phyloP scores from a whole-genome alignment of 1,140 invertebrate genomes.

The Adelges cooleyi region DNA sequence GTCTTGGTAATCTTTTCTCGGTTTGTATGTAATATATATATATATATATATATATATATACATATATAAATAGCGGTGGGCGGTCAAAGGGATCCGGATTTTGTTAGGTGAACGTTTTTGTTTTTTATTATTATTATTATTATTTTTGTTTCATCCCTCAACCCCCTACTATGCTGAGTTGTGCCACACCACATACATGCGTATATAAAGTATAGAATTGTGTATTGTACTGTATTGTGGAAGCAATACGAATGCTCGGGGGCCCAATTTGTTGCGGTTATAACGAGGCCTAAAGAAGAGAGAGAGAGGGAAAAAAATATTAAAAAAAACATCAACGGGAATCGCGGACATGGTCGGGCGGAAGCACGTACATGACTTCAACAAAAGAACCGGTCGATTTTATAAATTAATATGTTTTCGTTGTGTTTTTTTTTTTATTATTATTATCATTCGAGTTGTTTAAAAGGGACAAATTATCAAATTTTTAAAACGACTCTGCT shows the following conservation, averaged over 20 bases:
- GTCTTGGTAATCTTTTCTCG: no score
- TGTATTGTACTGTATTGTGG: neutral
- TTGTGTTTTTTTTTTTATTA: no score
- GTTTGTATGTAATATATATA: no score
- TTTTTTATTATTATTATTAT: neutral
- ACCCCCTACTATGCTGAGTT: neutral
- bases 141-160: neutral
- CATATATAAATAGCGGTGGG: no score
- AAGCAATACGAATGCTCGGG: neutral
- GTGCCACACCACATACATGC: neutral
- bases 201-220: neutral
- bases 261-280: conserved; percentile 26
- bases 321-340: neutral
- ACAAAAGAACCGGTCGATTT: conserved; percentile 25
- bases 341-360: neutral
- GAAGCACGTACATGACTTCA: conserved; percentile 8
- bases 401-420: neutral
- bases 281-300: neutral
- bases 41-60: no score
- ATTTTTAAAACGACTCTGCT: conserved; percentile 16
- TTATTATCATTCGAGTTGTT: neutral
- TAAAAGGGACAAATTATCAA: conserved; percentile 28
- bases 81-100: neutral
- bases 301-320: neutral
- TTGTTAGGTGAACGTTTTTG: neutral